Evolutionary conservation across 2,797 vertebrate species (phyloP), one percentile per base, ranked within the genome.

Genomic region (Anisognathus igniventris): DNA sequence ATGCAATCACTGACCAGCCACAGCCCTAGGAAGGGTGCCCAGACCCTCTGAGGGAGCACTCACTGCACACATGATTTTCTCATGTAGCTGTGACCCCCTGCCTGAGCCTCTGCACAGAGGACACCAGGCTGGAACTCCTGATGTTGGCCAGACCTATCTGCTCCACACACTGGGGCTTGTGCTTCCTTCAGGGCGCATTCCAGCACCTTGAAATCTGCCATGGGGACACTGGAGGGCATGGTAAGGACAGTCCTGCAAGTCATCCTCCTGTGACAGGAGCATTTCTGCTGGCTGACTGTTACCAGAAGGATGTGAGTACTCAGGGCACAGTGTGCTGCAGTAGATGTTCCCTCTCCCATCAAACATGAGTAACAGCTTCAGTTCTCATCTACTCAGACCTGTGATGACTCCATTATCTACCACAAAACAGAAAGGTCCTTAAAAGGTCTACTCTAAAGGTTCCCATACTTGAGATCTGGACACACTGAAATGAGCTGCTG

Each of bases 41-140:
- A 75, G 42, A 31, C 22, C 53, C 61, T 53, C 15, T 12, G 10
- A 12, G 45, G 39, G 23, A 60, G 40, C 0, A 1, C 19, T 71
- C 70, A 53, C 58, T 71, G 61, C 86, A 67, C 67, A 60, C 2
- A 4, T 5, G 33, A 10, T 74, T 62, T 66, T 53, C 33, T 67
- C 57, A 30, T 1, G 4, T 1, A 74, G 72, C 40, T 54, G 15
- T 37, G 33, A 77, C 2, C 2, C 21, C 12, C 33, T 64, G 50
- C n/a, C 71, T 1, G 2, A 71, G 21, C 5, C 48, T 58, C 70
- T 58, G 23, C 12, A n/a, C 3, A 0, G 35, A 7, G 7, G 14
- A 39, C 65, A 64, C 14, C 68, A 67, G 40, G 47, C 11, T 22
- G 33, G 42, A 71, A n/a, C 23, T 56, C 44, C 68, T 71, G 53